Base-by-base conservation (phyloP, 1,140 invertebrate genomes). In the Brachionus plicatilis region DNA sequence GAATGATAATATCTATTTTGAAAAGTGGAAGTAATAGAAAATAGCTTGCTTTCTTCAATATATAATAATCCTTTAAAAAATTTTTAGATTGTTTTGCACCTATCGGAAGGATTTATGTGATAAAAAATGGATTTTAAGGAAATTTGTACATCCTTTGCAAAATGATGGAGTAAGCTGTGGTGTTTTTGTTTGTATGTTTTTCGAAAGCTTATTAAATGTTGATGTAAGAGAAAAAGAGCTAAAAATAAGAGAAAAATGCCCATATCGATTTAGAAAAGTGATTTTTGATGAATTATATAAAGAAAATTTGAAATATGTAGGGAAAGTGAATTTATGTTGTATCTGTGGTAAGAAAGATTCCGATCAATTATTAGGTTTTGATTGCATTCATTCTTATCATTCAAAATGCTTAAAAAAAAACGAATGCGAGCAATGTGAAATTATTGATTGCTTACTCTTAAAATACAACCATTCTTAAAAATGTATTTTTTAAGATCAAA, bases 21-120 rank as follows among this genome's bases (percentile, higher is more conserved):
- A n/a, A n/a, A n/a, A n/a, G n/a, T n/a, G 43, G 68, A 72, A 72
- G 68, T 72, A 72, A 72, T 41, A 43, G n/a, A 70, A 72, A n/a
- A 72, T 41, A 14, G 7, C 12, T 41, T 41, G n/a, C 17, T 72
- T 41, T 20, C 12, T 37, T 72, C 17, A 17, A 37, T 72, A 72
- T n/a, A 17, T 72, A 9, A 41, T 41, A 4, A 72, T 41, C 41
- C 8, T 41, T 41, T 41, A 3, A 0, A 41, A 37, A 33, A 68
- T 72, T 72, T 72, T 41, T 41, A 72, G 68, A 41, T 72, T 72
- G 29, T 72, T 72, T 43, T 72, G 68, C 68, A 41, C 12, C 12
- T 41, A 72, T 41, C 29, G 37, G 17, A 41, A 14, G 41, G 68
- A 72, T 37, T 43, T 72, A 20, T 14, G 11, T 41, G 37, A 72